Evolutionary conservation across 23 tunicate genomes (phyloP), one percentile per base, ranked within the genome.

Genomic region (Phallusia fumigata): DNA sequence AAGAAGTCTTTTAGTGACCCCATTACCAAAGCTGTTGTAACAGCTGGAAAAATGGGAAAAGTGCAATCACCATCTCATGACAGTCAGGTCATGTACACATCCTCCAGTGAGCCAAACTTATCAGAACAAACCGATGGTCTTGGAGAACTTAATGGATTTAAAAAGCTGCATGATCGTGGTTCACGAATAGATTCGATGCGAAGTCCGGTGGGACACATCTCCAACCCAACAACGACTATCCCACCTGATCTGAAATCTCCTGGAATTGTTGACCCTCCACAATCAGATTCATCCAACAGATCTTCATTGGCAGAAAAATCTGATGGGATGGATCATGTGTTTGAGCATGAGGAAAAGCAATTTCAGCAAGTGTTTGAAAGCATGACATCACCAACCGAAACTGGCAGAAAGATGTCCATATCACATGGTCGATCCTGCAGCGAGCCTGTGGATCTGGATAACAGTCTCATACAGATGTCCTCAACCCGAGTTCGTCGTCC

Each of bases 1-100:
- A 88, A 93, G 77, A 93, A 93, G 77, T 93, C 98, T 21, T 75
- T 30, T 64, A 93, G 98, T 58, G 98, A 93, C 78, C 98, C 98
- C 11, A 88, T 88, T 52, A 65, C 88, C 34, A 88, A 65, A 30
- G 93, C 93, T 22, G 93, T 88, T 52, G 31, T 73, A 11, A 83
- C 80, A 75, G 86, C 86, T 30, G 80, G 86, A 26, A 22, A 75
- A 81, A 75, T 83, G 80, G 80, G 80, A 16, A 36, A 40, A 47
- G 53, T 45, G 50, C 76, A 86, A 58, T 80, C 75, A 0, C 64
- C 40, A 36, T 69, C 33, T 31, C 50, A 79, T 24, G 81, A 52
- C 18, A 28, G 26, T 33, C 36, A 35, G 22, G 36, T 65, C 24
- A 18, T 79, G 73, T 79, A 79, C 31, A 79, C 51, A 28, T 79